Evolutionary conservation across 1,140 invertebrate genomes (phyloP).

Genomic region (Papilio polytes): DNA sequence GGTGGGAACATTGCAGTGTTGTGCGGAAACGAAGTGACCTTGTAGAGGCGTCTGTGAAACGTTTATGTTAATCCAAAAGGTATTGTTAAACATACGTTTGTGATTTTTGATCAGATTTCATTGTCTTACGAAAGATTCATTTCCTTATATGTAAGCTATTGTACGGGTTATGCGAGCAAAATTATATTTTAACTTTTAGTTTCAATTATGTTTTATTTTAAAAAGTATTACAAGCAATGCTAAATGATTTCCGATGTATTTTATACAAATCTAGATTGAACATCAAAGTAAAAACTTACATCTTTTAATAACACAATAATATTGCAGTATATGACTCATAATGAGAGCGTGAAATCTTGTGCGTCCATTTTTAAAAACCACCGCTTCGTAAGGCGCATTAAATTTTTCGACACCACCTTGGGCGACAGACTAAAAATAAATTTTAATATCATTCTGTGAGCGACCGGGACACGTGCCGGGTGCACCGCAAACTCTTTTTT

Average conservation of each 20-base stretch:
- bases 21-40: conserved; percentile 13
- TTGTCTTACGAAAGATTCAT: conserved; percentile 4
- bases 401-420: conserved; percentile 22
- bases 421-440: conserved; percentile 37
- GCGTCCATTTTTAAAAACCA: conserved; percentile 28
- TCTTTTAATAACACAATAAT: not conserved
- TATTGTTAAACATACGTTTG: conserved; percentile 16
- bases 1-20: conserved; percentile 10
- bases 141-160: conserved; percentile 12
- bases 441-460: conserved; percentile 34
- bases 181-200: not conserved
- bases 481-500: conserved; percentile 25
- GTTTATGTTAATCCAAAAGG: conserved; percentile 2
- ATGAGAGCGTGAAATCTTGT: conserved; percentile 4
- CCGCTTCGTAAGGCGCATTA: conserved; percentile 29
- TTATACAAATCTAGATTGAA: not conserved
- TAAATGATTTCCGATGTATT: too few relatives aligned
- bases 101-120: conserved; percentile 4
- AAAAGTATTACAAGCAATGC: too few relatives aligned
- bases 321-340: not conserved
- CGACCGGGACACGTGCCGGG: conserved; percentile 28
- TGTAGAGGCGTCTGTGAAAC: conserved; percentile 19
- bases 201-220: not conserved
- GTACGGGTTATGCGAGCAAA: not conserved
- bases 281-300: not conserved